Evolutionary conservation across 2,797 vertebrate genomes (phyloP), one percentile per base, ranked within the genome.

Genomic region (Dromococcyx pavoninus): DNA sequence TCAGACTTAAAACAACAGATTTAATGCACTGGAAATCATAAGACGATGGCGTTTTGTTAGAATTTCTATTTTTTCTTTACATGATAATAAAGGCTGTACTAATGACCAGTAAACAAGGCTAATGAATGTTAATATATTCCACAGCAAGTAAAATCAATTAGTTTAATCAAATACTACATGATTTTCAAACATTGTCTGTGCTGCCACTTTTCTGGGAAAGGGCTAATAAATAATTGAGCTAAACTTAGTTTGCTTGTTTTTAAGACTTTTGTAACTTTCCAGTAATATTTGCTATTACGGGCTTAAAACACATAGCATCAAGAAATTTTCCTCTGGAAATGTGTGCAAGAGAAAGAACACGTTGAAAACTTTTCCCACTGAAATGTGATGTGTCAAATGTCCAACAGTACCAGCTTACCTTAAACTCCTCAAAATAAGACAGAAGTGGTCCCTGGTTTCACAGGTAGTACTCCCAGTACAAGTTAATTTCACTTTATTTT

Each of bases 61-160:
- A 98, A 98, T 98, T 98, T 98, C 97, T 98, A 74, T 98, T 98
- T 98, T 98, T 98, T 98, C 98, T 98, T 97, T 97, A 96, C 91
- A 97, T 98, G 97, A 97, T 98, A 98, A 98, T 98, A 98, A 98
- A 98, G 94, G 94, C 97, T 98, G 96, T 95, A 97, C 97, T 98
- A 98, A 98, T 97, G 97, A 97, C 97, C 96, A 95, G 97, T 98
- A 97, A 97, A 95, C 94, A 97, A 97, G 96, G 96, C 93, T 98
- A 97, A 97, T 97, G 96, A 98, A 98, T 98, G 96, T 95, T 98
- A 98, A 97, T 98, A 96, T 87, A 87, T 97, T 97, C 78, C 96
- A 81, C 92, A 91, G 95, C 96, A 97, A 96, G 95, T 97, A 97
- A 96, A 94, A 98, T 98, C 98, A 98, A 98, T 98, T 98, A 98